phyloP scores from a whole-genome alignment of 2,797 vertebrate species.

The Catamblyrhynchus diadema region DNA sequence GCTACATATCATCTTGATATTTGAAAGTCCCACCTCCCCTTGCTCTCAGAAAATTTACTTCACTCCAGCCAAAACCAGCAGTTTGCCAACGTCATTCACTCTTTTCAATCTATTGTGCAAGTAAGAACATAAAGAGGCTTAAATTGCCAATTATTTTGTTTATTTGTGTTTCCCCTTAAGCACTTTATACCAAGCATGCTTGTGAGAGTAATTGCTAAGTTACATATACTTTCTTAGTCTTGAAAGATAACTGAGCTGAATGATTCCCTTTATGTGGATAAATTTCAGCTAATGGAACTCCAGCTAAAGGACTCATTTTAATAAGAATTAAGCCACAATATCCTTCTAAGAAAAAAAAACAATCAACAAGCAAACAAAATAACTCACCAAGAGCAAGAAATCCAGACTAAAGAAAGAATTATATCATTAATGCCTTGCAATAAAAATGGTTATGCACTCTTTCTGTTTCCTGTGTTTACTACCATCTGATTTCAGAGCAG shows the following conservation, averaged over 20 bases:
- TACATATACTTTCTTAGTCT: neutral
- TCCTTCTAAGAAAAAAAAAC: neutral
- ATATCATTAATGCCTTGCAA: neutral
- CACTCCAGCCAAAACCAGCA: neutral
- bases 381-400: neutral
- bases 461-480: neutral
- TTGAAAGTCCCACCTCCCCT: neutral
- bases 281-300: neutral
- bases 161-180: neutral
- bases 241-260: neutral
- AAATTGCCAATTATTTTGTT: neutral
- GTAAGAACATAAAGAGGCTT: neutral
- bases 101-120: neutral
- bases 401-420: neutral
- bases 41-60: neutral
- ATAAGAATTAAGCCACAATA: neutral
- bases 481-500: neutral
- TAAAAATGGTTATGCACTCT: neutral
- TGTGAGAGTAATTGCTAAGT: neutral
- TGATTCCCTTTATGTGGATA: neutral
- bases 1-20: accelerated
- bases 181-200: neutral
- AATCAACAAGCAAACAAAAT: neutral
- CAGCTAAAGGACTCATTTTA: neutral
- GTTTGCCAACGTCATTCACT: neutral